Base-by-base conservation (phyloP, 2,797 vertebrate species). In the Todus mexicanus region DNA sequence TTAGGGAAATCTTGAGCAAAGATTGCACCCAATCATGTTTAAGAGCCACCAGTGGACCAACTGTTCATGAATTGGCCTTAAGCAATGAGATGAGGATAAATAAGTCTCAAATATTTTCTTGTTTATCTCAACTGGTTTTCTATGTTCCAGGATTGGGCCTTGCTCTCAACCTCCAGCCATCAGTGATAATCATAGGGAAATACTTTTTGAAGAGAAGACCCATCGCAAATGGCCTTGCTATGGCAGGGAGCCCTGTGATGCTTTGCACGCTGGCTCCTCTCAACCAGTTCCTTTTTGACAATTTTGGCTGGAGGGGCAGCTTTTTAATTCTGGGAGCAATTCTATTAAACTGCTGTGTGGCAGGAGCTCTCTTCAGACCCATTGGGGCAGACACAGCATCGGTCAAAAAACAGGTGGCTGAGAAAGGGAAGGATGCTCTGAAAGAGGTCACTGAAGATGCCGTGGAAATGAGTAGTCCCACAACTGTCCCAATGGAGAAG, bases 131-230 rank as follows among this genome's bases (percentile, higher is more conserved):
- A 29, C 11, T 86, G 5, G 72, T 92, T 42, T 94, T 50, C 31
- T 97, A 38, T 69, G 68, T 96, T 68, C 23, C 95, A 99, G 98
- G 98, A 61, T 97, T 97, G 5, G 98, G 98, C 78, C 98, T 99
- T 64, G 97, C 98, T 90, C 97, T 98, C 84, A 98, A 99, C 96
- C 98, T 99, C 68, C 98, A 98, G 33, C 97, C 98, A 11, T 98
- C 98, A 17, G 97, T 99, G 95, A 98, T 98, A 92, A 98, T 99
- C 91, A 98, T 98, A 95, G 98, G 98, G 75, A 98, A 98, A 96
- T 98, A 98, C 94, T 99, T 98, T 89, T 66, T 98, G 79, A 97
- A 95, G 87, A 98, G 73, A 91, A 98, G 98, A 69, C 98, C 98
- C 23, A 86, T 98, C 1, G 98, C 98, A 1, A 98, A 99, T 4